Conservation (phyloP, 2,888 invertebrate genomes). For the Drosophila nr. perissopoda region DNA sequence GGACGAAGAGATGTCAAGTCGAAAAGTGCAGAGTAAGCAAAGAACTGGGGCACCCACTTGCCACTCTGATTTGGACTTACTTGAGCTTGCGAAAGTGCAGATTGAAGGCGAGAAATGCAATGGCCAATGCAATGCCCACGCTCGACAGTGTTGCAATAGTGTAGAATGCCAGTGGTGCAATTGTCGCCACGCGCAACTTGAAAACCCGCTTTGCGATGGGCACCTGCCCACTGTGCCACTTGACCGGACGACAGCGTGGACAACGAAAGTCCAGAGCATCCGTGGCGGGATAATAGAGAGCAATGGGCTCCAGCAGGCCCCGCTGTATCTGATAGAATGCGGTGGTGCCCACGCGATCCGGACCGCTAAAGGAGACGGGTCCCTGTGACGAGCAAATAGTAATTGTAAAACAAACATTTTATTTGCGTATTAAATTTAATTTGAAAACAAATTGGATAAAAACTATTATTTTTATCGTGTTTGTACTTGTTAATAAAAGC, state of each 20-base stretch:
- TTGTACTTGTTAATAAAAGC: background rate
- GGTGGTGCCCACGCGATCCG: slow-evolving; percentile 94
- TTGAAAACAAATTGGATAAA: background rate
- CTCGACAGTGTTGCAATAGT: slow-evolving; percentile 90
- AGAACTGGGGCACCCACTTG: slow-evolving; percentile 1
- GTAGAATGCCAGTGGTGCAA: slow-evolving; percentile 91
- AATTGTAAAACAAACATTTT: background rate
- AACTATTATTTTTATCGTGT: background rate
- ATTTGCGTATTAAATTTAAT: slow-evolving; percentile 2
- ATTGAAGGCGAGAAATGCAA: slow-evolving; percentile 92
- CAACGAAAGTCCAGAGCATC: slow-evolving; percentile 89
- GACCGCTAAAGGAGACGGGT: slow-evolving; percentile 94
- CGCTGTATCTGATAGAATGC: slow-evolving; percentile 95
- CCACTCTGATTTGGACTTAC: slow-evolving; percentile 85
- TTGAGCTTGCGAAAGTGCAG: slow-evolving; percentile 93
- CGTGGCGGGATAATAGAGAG: slow-evolving; percentile 89
- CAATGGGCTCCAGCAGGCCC: slow-evolving; percentile 90
- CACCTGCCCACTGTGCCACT: slow-evolving; percentile 91
- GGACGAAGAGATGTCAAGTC: slow-evolving; percentile 35
- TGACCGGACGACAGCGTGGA: slow-evolving; percentile 88
- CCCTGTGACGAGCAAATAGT: slow-evolving; percentile 87
- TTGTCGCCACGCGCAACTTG: slow-evolving; percentile 90
- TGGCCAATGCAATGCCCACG: slow-evolving; percentile 90
- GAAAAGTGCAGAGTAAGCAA: slow-evolving; percentile 53
- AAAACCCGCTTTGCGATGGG: slow-evolving; percentile 92